These are phyloP conservation scores for Megaceryle maxima DNA, from an alignment of 2,113 vertebrate species.

Conservation along the genomic window DNA sequence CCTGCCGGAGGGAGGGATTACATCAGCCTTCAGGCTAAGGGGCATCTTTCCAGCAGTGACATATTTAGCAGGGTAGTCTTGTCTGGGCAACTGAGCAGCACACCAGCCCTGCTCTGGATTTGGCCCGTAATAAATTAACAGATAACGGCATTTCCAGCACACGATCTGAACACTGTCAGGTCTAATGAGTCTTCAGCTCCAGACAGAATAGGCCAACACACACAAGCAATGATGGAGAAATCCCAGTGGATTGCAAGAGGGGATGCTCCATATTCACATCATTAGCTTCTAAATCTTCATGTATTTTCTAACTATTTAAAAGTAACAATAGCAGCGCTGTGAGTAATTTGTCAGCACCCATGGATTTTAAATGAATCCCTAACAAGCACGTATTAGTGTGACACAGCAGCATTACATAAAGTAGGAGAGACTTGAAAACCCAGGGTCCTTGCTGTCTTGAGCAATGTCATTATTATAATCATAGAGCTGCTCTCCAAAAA, in stretches of 20 bases:
- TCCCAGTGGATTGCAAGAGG: neutral
- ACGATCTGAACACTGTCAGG: slow-evolving; percentile 3
- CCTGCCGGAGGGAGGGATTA: neutral
- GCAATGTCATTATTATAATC: slow-evolving; percentile 50
- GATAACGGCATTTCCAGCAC: slow-evolving; percentile 5
- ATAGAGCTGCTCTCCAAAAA: slow-evolving; percentile 34
- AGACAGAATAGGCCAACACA: slow-evolving; percentile 23
- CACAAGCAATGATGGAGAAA: slow-evolving; percentile 26
- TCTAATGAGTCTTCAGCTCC: slow-evolving; percentile 42
- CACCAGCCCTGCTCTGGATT: neutral
- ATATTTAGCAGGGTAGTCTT: neutral
- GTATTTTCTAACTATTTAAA: slow-evolving; percentile 23
- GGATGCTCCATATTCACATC: slow-evolving; percentile 11
- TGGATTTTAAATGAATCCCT: slow-evolving; percentile 35
- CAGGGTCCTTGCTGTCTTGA: slow-evolving; percentile 24
- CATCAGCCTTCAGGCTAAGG: neutral
- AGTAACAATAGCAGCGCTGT: neutral
- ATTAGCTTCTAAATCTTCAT: slow-evolving; percentile 10
- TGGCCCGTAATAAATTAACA: slow-evolving; percentile 14
- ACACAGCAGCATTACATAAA: slow-evolving; percentile 35
- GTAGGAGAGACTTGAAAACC: slow-evolving; percentile 12
- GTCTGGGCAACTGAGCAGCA: slow-evolving; percentile 1
- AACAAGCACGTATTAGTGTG: slow-evolving; percentile 29
- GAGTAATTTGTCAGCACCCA: slow-evolving; percentile 34
- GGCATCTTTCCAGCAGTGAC: neutral